Evolutionary conservation across 2,113 vertebrate species (phyloP), one percentile per base, ranked within the genome.

Genomic region (human (Homo sapiens)): DNA sequence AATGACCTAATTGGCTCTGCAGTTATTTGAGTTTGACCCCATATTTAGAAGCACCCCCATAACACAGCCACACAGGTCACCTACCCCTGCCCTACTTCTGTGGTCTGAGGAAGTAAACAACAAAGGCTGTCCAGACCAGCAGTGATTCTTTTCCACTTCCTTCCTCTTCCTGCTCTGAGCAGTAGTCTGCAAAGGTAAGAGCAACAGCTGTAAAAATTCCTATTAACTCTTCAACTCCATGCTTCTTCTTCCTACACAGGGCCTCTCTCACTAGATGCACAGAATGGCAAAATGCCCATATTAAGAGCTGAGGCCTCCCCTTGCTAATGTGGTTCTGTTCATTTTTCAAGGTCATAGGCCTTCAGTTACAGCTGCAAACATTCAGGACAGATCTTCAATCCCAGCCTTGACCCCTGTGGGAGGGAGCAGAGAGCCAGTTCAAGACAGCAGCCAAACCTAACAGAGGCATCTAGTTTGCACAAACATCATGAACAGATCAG

Each of bases 131-230:
- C 27, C 23, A 73, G 87, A 50, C 48, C 73, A 35, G 43, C 22
- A 13, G 6, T 7, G 55, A 45, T 32, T 82, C 57, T 72, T 45
- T 13, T 55, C 66, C 43, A 35, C 27, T 38, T 50, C 38, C 45
- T 68, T 93, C 64, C 27, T 40, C 35, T 73, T 95, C 78, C 90
- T 40, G 89, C 52, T 94, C 78, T 13, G 16, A 50, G 43, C 38
- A 50, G 20, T 6, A n/a, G 82, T 90, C 86, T 55, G 66, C 82
- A 43, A 83, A 94, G 90, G 92, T 90, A 84, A 96, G 84, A 14
- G 3, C 6, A 14, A 50, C 35, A n/a, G 52, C 81, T 78, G 30
- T 91, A 86, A 97, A 94, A 90, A 73, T 55, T 82, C 82, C 92
- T 73, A 18, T 78, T n/a, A 68, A 52, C 61, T 45, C 27, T 22